A percentile compares a stretch with the other conserved stretches of the same genome.
These are phyloP conservation scores for Melangyna quadrimaculata DNA, from an alignment of 2,888 invertebrate genomes.

Conservation along the genomic window DNA sequence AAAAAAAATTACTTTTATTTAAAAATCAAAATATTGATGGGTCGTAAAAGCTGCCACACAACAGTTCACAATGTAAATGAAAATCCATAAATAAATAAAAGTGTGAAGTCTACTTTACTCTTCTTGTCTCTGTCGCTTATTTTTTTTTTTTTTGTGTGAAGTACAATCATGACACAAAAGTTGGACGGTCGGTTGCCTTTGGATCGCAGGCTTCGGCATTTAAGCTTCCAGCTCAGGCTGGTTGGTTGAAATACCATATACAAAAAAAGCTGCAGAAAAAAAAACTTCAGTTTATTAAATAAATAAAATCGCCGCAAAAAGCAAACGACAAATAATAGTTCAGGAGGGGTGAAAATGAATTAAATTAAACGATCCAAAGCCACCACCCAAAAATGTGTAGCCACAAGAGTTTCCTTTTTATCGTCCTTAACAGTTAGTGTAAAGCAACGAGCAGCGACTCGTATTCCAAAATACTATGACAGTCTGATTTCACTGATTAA, in stretches of 20 bases:
- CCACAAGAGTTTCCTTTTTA: constrained; percentile 30
- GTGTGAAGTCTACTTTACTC: constrained; percentile 23
- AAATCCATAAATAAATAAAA: constrained; percentile 56
- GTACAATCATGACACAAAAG: constrained; percentile 67
- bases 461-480: constrained; percentile 31
- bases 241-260: not conserved
- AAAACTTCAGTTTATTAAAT: constrained; percentile 50
- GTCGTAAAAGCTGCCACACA: not conserved
- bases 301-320: constrained; percentile 68
- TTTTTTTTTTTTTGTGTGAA: constrained; percentile 56
- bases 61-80: constrained; percentile 21
- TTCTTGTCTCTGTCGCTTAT: constrained; percentile 3
- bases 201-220: constrained; percentile 8
- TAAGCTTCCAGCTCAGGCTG: not conserved
- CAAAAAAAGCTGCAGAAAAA: not conserved
- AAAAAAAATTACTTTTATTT: not conserved
- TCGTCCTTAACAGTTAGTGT: constrained; percentile 23
- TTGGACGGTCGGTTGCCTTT: constrained; percentile 41
- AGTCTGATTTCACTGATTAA: constrained; percentile 58
- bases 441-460: constrained; percentile 1
- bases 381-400: constrained; percentile 44
- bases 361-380: constrained; percentile 70
- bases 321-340: constrained; percentile 56
- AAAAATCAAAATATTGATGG: not conserved
- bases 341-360: constrained; percentile 69